Evolutionary conservation across 1,140 invertebrate genomes (phyloP), one percentile per base, ranked within the genome.

Genomic region (Protaetia brevitarsis): DNA sequence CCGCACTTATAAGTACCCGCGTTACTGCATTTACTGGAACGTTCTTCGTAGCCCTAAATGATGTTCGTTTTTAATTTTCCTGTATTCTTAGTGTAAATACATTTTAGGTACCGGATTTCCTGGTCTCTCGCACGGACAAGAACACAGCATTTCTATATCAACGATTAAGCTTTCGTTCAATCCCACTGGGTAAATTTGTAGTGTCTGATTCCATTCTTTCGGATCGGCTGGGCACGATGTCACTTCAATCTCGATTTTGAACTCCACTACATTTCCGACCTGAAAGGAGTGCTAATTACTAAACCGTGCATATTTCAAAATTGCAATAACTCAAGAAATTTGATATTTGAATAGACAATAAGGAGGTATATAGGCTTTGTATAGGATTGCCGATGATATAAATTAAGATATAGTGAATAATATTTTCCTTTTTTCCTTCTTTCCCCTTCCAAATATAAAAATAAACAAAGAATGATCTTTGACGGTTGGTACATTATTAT

Each of bases 131-230:
- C 90, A 92, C 21, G 84, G 82, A 79, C 92, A 95, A 58, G 87
- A 82, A 72, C 89, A 93, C 23, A 92, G 80, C 70, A 92, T 82
- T 65, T 89, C 84, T 45, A 94, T 71, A 34, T 91, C 85, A 41
- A 94, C 79, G 3, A 77, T 81, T 13, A 94, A 74, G 73, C 84
- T 87, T 75, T 94, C 92, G 62, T 86, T 86, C 19, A 94, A 80
- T 31, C 90, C 91, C 63, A 89, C 85, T 2, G 90, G 90, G 76
- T 89, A 89, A 56, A 94, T 91, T 66, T 85, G 75, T 65, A 93
- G 84, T 11, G 76, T 83, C 76, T 88, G 85, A 1, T 82, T 81
- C 84, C 87, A 89, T 64, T 90, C 82, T 13, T 76, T 78, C 7
- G 77, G 79, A 75, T 90, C 81, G 28, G 76, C 72, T 7, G 83